These are phyloP conservation scores for Chelmon rostratus DNA, from an alignment of 2,797 vertebrate species.

Conservation along the genomic window DNA sequence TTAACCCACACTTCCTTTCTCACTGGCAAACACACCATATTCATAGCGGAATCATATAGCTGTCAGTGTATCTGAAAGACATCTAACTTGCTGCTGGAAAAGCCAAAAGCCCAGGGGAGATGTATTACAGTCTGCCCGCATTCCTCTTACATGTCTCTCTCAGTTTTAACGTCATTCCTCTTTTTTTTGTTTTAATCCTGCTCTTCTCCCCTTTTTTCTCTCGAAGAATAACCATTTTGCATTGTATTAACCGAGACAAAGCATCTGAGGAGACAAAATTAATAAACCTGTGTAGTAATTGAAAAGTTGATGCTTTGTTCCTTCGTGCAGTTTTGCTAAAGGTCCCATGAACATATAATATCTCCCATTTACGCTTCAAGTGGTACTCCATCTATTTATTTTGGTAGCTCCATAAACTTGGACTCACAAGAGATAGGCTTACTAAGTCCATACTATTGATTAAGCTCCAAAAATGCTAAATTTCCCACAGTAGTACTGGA, in stretches of 20 bases:
- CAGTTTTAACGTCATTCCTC: background rate
- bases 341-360: background rate
- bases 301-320: background rate
- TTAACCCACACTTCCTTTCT: slow-evolving; percentile 2
- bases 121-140: background rate
- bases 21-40: background rate
- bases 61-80: slow-evolving; percentile 3
- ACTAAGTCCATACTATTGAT: background rate
- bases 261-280: too few relatives aligned
- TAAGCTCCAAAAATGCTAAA: background rate
- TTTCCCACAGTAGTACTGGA: background rate
- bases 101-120: background rate
- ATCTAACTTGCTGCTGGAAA: slow-evolving; percentile 31
- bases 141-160: slow-evolving; percentile 1
- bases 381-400: too few relatives aligned
- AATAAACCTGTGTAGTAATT: background rate
- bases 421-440: background rate
- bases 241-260: background rate
- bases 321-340: background rate
- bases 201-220: background rate
- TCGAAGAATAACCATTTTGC: background rate
- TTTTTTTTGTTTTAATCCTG: slow-evolving; percentile 1
- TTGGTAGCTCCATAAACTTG: background rate
- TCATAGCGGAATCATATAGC: background rate
- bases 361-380: background rate